phyloP scores from a whole-genome alignment of 1,140 invertebrate species.

The Rhagoletis pomonella region DNA sequence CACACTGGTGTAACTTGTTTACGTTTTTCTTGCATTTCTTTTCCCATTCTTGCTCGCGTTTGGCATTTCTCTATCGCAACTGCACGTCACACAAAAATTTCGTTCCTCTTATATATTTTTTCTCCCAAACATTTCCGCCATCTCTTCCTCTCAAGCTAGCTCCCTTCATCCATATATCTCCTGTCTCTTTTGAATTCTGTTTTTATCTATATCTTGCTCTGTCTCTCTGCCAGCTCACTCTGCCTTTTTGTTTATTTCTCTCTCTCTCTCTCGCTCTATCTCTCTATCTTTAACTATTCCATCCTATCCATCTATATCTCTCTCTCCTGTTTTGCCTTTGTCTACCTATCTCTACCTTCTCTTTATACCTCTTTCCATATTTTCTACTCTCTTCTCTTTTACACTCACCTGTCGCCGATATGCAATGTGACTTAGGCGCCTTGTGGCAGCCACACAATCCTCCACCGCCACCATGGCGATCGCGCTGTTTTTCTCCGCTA shows the following conservation, averaged over 20 bases:
- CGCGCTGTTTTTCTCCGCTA: conserved; percentile 59
- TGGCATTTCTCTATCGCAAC: too few relatives aligned
- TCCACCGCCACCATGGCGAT: conserved; percentile 55
- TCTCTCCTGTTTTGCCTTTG: background rate
- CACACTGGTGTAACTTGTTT: too few relatives aligned
- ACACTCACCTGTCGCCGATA: conserved; percentile 72
- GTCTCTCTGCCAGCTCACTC: background rate
- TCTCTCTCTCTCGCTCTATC: background rate
- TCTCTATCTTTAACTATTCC: background rate
- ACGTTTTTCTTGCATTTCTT: too few relatives aligned
- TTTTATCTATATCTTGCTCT: background rate
- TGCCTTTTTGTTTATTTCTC: background rate
- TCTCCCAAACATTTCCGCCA: too few relatives aligned
- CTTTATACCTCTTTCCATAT: background rate
- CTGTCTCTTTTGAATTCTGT: background rate
- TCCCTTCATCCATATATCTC: background rate
- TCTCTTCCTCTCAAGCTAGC: background rate
- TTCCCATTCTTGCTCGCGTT: too few relatives aligned
- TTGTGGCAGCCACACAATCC: conserved; percentile 70
- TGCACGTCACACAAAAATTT: too few relatives aligned
- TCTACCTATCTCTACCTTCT: background rate
- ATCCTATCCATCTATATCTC: background rate
- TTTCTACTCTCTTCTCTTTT: background rate
- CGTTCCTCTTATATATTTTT: too few relatives aligned
- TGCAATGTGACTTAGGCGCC: conserved; percentile 74